These are phyloP conservation scores for Proterorhinus semilunaris DNA, from an alignment of 2,113 vertebrate species.

Conservation along the genomic window DNA sequence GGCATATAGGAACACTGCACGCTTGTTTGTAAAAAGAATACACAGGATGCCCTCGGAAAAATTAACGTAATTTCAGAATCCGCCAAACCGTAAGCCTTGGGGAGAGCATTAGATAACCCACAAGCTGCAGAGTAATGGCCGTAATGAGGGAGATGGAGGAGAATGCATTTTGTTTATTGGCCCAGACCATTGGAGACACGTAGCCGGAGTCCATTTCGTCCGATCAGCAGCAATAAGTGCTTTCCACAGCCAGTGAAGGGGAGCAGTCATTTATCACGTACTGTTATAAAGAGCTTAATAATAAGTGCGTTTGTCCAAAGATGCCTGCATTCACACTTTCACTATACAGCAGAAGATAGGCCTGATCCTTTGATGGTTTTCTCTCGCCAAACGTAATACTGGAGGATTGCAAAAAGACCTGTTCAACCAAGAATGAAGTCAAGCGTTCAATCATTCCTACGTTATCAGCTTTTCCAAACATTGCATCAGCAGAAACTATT, in stretches of 20 bases:
- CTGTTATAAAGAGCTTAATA: conserved; percentile 25
- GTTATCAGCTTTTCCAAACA: background rate
- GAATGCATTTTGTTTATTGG: conserved; percentile 73
- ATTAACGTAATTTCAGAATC: conserved; percentile 70
- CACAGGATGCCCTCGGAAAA: conserved; percentile 71
- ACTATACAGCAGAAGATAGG: conserved; percentile 6
- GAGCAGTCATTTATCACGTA: conserved; percentile 37
- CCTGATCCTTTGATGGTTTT: background rate
- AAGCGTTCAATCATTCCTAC: background rate
- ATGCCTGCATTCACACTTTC: background rate
- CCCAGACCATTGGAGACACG: conserved; percentile 69
- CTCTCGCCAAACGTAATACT: background rate
- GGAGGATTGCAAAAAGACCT: background rate
- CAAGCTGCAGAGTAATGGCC: conserved; percentile 74
- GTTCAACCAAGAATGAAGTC: background rate
- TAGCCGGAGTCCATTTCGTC: conserved; percentile 65
- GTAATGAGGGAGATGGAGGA: conserved; percentile 71
- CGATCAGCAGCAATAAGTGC: conserved; percentile 67
- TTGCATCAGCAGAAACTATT: conserved; percentile 3
- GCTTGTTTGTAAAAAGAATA: conserved; percentile 65
- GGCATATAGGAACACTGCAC: conserved; percentile 50
- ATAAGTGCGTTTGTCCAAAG: conserved; percentile 6
- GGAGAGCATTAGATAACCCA: conserved; percentile 75
- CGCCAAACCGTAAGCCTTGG: conserved; percentile 69
- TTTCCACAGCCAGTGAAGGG: conserved; percentile 47